Evolutionary conservation across 2,888 invertebrate species (phyloP).

Genomic region (Taenaris catops): DNA sequence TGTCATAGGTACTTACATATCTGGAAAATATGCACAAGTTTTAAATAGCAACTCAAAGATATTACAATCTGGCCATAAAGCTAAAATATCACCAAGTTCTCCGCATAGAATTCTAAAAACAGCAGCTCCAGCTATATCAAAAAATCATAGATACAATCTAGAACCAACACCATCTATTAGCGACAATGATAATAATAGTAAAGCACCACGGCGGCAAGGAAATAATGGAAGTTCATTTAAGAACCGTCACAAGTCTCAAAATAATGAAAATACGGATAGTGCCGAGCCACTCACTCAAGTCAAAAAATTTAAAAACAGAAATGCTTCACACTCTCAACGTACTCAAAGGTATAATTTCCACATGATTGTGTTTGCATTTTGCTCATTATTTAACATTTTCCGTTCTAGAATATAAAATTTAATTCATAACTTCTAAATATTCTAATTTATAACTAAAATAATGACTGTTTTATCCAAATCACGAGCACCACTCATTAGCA

Average conservation of each 20-base stretch:
- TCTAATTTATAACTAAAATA: no score
- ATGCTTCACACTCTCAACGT: constrained; percentile 50
- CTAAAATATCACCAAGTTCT: constrained; percentile 83
- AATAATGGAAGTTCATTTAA: constrained; percentile 73
- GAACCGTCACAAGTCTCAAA: constrained; percentile 73
- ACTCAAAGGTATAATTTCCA: constrained; percentile 56
- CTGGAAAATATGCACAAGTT: constrained; percentile 93
- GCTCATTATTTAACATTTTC: no score
- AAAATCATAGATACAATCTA: constrained; percentile 77
- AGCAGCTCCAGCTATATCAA: constrained; percentile 82
- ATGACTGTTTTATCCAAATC: no score
- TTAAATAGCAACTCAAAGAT: constrained; percentile 90
- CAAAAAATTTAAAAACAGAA: constrained; percentile 71
- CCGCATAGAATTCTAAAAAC: constrained; percentile 87
- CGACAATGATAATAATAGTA: constrained; percentile 81
- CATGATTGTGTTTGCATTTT: no score
- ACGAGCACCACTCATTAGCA: no score
- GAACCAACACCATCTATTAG: constrained; percentile 83
- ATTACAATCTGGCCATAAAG: constrained; percentile 71
- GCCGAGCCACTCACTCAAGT: constrained; percentile 45
- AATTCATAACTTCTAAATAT: no score
- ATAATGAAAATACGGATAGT: constrained; percentile 52
- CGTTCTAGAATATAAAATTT: no score
- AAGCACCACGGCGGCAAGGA: constrained; percentile 75
- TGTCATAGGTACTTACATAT: constrained; percentile 93